Evolutionary conservation across 2,888 invertebrate genomes (phyloP).

Genomic region (Didymodactylos carnosus): DNA sequence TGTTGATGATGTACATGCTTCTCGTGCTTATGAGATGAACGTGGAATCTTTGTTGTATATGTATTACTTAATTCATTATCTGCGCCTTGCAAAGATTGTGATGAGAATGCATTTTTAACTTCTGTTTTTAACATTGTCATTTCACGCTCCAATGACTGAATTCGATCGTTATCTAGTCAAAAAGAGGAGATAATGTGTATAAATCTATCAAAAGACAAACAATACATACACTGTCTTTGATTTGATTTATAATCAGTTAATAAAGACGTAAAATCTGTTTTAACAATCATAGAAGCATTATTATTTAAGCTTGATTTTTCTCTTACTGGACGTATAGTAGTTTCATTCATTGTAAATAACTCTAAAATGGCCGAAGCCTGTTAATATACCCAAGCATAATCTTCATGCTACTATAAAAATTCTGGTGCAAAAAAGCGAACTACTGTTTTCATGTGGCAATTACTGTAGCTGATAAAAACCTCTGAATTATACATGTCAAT

Average conservation of each 20-base stretch:
- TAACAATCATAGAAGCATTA: neutral
- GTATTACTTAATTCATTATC: neutral
- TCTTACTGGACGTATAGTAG: neutral
- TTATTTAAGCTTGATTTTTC: too few relatives aligned
- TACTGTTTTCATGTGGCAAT: too few relatives aligned
- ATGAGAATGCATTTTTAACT: neutral
- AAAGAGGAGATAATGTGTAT: neutral
- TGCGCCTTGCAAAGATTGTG: neutral
- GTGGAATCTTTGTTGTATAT: neutral
- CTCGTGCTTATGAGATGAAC: too few relatives aligned
- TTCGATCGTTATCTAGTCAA: neutral
- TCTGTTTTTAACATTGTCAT: neutral
- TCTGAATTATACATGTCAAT: too few relatives aligned
- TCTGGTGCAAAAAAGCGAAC: too few relatives aligned
- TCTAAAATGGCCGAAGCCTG: too few relatives aligned
- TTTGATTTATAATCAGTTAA: neutral
- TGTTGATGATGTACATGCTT: too few relatives aligned
- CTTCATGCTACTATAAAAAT: too few relatives aligned
- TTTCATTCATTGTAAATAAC: too few relatives aligned
- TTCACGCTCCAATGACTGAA: neutral
- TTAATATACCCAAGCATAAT: too few relatives aligned
- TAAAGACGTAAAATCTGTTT: neutral
- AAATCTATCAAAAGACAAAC: neutral
- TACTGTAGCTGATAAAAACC: too few relatives aligned
- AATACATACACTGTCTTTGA: neutral